Evolutionary conservation across 1,140 invertebrate species (phyloP).

Genomic region (Drosophila oshimai): DNA sequence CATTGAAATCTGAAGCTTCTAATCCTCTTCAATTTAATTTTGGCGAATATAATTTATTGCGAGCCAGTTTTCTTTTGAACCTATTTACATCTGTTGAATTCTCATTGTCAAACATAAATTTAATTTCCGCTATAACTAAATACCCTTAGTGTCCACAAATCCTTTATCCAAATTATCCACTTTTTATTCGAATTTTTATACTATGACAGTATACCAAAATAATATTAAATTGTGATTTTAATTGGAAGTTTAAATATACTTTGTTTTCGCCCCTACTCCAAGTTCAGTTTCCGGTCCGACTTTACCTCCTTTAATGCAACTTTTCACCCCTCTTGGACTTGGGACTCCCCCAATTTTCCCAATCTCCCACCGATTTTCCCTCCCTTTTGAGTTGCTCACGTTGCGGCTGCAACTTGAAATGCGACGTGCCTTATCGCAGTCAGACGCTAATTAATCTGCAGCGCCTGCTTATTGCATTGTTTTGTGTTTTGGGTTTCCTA

Average conservation of each 20-base stretch:
- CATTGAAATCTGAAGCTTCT: neutral
- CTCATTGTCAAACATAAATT: too few species aligned
- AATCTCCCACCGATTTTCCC: neutral
- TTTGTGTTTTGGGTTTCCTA: too few species aligned
- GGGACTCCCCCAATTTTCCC: neutral
- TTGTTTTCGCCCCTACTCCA: too few species aligned
- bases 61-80: neutral
- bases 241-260: too few species aligned
- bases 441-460: slow-evolving; percentile 76
- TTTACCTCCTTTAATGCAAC: neutral
- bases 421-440: slow-evolving; percentile 69
- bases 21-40: slow-evolving; percentile 1
- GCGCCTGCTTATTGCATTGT: slow-evolving; percentile 52
- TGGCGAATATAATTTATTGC: slow-evolving; percentile 9
- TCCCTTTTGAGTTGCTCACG: slow-evolving; percentile 26
- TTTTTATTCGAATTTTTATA: too few species aligned
- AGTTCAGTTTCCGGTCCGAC: neutral
- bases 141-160: too few species aligned
- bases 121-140: too few species aligned
- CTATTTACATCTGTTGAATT: too few species aligned
- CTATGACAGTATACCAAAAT: too few species aligned
- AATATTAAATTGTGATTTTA: neutral
- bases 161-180: too few species aligned
- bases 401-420: slow-evolving; percentile 29
- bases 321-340: neutral